Base-by-base conservation (phyloP, 2,113 vertebrate species). In the Thalassoma bifasciatum region DNA sequence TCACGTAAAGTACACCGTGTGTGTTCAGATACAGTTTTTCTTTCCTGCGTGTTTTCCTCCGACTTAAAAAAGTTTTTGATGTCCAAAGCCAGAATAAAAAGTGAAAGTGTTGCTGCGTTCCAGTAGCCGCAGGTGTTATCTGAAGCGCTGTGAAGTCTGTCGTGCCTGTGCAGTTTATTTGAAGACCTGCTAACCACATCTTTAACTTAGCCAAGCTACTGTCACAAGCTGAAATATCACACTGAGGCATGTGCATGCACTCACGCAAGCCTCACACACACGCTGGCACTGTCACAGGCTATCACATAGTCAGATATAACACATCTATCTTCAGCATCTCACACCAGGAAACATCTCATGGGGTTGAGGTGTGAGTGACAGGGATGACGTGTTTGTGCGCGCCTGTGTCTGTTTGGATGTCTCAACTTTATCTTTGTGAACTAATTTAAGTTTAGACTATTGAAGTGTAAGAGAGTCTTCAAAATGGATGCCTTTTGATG, bases 291-390 rank as follows among this genome's bases (percentile, higher is more conserved):
- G 22, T 81, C 73, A 54, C 72, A 75, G 63, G 21, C 73, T 84
- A 81, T 81, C 82, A 80, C 73, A 67, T 67, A 42, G 49, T 84
- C 76, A 77, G 56, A 86, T 50, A 83, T 82, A 80, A 73, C 87
- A 87, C 82, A 70, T 87, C 79, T 90, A 88, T 92, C 86, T 86
- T 85, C 77, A 87, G 83, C 66, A 77, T 77, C 79, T 85, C 46
- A 16, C 61, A 67, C 69, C 10, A 49, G 51, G 67, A 78, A 46
- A 85, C 62, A 65, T 71, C 77, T 87, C 51, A 61, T 76, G 77
- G 75, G 54, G 62, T 74, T 38, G 53, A 80, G 79, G 88, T 83
- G 71, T 50, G 59, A 65, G 47, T 49, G 74, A 82, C 70, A 57
- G 34, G 26, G 13, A 68, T 50, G 50, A 34, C 13, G 22, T 42